Base-by-base conservation (phyloP, 2,797 vertebrate genomes). In the Natrix natrix region DNA sequence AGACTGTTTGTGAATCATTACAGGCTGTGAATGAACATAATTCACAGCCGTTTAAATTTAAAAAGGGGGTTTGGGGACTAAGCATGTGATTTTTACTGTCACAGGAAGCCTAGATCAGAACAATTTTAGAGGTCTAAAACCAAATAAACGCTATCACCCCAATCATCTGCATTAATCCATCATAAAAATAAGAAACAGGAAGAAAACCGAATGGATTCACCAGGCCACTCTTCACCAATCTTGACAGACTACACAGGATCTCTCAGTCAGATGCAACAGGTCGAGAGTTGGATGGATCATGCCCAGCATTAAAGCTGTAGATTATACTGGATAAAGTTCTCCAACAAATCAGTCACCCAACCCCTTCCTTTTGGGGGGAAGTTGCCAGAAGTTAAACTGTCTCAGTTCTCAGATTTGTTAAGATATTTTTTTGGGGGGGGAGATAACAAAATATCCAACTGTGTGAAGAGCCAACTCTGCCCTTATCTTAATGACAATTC, bases 161-260 rank as follows among this genome's bases (percentile, higher is more conserved):
- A 52, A 7, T 52, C 48, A 52, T 52, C 48, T 52, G 48, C 48
- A 52, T 5, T 52, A 94, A 95, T 93, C 93, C 87, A 87, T 83
- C 10, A 24, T 48, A 48, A 83, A 83, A 48, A 83, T 48, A 48
- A 48, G 32, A 48, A 83, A 83, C 8, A 48, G 43, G 74, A 83
- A 83, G 74, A 83, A 83, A 83, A 24, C 3, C 43, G 22, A 78
- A 48, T 83, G 4, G 10, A 4, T 48, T 48, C 8, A 48, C 20
- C 20, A 43, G 6, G 37, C 20, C 74, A 22, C 37, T 3, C 17
- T 43, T 22, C 37, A 11, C 43, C 74, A 83, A 12, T 24, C 37
- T 83, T 12, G 20, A 48, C 48, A 83, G 43, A 12, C 20, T 83
- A 83, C 22, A 48, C 4, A 12, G 20, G 74, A 24, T 24, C 74